phyloP scores from a whole-genome alignment of 2,113 vertebrate species.

The Burhinus bistriatus region DNA sequence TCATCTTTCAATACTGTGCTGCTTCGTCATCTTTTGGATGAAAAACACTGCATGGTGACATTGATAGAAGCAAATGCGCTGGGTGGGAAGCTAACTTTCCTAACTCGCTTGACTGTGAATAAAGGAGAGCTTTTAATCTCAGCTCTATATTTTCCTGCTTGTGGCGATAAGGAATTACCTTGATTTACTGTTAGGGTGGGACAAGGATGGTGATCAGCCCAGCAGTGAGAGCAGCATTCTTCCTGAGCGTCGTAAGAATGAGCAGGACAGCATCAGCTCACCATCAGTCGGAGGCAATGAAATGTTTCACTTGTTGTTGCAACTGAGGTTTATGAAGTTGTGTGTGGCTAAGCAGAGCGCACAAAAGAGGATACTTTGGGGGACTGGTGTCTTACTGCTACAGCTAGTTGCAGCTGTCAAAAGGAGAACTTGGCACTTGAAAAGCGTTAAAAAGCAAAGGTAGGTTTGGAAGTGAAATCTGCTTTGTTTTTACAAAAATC shows the following conservation, averaged over 20 bases:
- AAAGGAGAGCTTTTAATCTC: background rate
- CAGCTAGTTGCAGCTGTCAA: background rate
- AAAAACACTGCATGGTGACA: background rate
- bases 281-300: too few species aligned
- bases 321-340: background rate
- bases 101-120: background rate
- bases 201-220: background rate
- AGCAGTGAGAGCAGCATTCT: background rate
- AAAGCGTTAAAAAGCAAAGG: background rate
- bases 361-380: background rate
- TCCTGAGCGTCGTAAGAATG: rapidly evolving
- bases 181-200: background rate
- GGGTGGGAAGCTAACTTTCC: background rate
- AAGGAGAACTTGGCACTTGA: background rate
- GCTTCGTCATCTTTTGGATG: background rate
- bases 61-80: rapidly evolving
- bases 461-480: background rate
- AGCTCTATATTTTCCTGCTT: background rate
- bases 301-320: background rate
- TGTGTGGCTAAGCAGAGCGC: background rate
- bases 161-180: background rate
- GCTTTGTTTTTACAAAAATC: background rate
- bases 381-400: background rate
- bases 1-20: background rate
- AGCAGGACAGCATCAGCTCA: background rate